A percentile compares a stretch with the other conserved stretches of the same genome.
phyloP scores from a whole-genome alignment of 2,888 invertebrate genomes.

The Himalopsyche tibetana region DNA sequence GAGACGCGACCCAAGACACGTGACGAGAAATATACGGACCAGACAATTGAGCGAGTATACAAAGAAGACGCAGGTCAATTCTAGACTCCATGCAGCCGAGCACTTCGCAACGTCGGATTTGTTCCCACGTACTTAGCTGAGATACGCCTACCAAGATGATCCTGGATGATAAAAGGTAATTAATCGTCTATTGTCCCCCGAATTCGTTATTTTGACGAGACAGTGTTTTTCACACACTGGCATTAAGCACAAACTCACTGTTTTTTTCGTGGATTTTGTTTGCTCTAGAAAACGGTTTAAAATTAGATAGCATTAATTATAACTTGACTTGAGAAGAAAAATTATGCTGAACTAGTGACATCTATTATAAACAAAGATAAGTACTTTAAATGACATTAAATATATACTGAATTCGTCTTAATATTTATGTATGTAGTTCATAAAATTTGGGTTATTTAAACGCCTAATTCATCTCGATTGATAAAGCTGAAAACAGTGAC shows the following conservation, averaged over 20 bases:
- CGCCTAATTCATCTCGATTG: too few relatives aligned
- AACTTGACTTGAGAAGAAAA: not conserved
- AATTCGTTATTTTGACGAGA: not conserved
- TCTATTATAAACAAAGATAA: too few relatives aligned
- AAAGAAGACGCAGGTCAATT: not conserved
- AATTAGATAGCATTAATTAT: not conserved
- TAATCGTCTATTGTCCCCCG: slow-evolving; percentile 2
- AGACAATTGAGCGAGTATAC: not conserved
- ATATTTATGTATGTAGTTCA: too few relatives aligned
- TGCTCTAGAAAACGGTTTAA: not conserved
- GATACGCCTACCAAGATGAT: not conserved
- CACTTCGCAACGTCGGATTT: not conserved
- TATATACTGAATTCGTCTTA: too few relatives aligned
- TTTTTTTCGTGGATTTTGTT: not conserved
- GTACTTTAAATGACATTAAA: too few relatives aligned
- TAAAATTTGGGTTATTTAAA: too few relatives aligned
- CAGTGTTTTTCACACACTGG: not conserved
- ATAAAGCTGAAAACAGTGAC: too few relatives aligned
- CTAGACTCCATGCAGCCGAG: not conserved
- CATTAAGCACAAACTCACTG: not conserved
- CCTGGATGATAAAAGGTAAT: slow-evolving; percentile 23
- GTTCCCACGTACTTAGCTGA: not conserved
- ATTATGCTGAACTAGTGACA: too few relatives aligned
- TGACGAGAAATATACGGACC: not conserved
- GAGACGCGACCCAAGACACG: not conserved